These are phyloP conservation scores for Esox niger DNA, from an alignment of 2,113 vertebrate species.

Conservation along the genomic window DNA sequence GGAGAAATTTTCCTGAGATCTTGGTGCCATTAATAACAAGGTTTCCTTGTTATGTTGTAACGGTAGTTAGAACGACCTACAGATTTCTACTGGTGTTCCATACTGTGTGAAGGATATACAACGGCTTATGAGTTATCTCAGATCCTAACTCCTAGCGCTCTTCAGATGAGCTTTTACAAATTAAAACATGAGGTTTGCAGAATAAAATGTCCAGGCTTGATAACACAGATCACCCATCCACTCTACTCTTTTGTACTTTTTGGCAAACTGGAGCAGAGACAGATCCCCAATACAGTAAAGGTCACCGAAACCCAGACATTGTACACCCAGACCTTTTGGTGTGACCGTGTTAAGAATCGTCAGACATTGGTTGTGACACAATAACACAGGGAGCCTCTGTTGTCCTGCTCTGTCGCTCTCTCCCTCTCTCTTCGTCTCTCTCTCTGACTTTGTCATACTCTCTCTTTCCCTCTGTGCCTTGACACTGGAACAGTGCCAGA, in stretches of 20 bases:
- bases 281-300: background rate
- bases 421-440: background rate
- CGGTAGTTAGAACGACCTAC: background rate
- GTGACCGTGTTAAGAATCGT: slow-evolving; percentile 37
- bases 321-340: slow-evolving; percentile 26
- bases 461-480: slow-evolving; percentile 1
- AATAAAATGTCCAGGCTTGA: background rate
- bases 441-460: background rate
- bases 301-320: slow-evolving; percentile 20
- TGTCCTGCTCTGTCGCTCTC: slow-evolving; percentile 23
- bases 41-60: background rate
- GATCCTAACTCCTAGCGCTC: too few relatives aligned
- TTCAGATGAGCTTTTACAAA: too few relatives aligned
- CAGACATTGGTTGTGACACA: slow-evolving; percentile 32
- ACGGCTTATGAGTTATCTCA: too few relatives aligned
- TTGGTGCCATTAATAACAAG: background rate
- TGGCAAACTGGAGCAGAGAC: slow-evolving; percentile 4
- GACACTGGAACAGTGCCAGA: slow-evolving; percentile 57
- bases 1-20: background rate
- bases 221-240: background rate
- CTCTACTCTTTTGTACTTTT: background rate
- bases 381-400: slow-evolving; percentile 17
- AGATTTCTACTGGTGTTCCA: too few relatives aligned
- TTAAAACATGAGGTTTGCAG: too few relatives aligned
- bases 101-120: too few relatives aligned